These are phyloP conservation scores for Merops nubicus DNA, from an alignment of 2,113 vertebrate species.

Conservation along the genomic window DNA sequence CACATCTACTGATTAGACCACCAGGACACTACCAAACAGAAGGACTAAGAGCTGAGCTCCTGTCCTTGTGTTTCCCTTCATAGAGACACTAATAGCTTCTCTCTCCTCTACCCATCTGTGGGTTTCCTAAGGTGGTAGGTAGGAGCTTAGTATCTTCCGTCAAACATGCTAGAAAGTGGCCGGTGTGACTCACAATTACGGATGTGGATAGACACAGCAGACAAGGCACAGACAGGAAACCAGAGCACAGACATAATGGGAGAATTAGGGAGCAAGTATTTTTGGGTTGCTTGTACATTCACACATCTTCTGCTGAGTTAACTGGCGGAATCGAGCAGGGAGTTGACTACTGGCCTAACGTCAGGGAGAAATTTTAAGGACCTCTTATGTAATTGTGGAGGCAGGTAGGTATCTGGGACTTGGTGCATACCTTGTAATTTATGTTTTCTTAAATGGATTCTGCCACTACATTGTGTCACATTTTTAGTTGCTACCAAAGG, in stretches of 20 bases:
- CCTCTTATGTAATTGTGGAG: background rate
- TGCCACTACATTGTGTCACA: background rate
- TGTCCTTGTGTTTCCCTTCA: background rate
- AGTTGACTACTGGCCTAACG: background rate
- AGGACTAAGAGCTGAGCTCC: background rate
- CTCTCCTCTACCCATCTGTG: background rate
- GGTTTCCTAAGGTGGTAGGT: background rate
- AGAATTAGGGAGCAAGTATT: background rate
- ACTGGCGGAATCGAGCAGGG: background rate
- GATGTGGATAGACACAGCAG: background rate
- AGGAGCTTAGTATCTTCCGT: background rate
- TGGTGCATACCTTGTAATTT: background rate
- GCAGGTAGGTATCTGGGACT: background rate
- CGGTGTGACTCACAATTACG: background rate
- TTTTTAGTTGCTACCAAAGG: slow-evolving; percentile 8
- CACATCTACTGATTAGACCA: background rate
- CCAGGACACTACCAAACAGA: background rate
- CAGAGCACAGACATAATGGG: background rate
- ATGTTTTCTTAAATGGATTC: background rate
- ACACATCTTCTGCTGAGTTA: background rate
- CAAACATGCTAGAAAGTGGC: background rate
- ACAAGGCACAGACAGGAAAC: background rate
- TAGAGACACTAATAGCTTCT: background rate
- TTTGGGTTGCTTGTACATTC: background rate
- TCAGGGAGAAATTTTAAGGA: background rate